Percentiles rank a stretch among this genome's conserved stretches.
Evolutionary conservation across 2,113 vertebrate genomes (phyloP).

Genomic region (Elgaria multicarinata): DNA sequence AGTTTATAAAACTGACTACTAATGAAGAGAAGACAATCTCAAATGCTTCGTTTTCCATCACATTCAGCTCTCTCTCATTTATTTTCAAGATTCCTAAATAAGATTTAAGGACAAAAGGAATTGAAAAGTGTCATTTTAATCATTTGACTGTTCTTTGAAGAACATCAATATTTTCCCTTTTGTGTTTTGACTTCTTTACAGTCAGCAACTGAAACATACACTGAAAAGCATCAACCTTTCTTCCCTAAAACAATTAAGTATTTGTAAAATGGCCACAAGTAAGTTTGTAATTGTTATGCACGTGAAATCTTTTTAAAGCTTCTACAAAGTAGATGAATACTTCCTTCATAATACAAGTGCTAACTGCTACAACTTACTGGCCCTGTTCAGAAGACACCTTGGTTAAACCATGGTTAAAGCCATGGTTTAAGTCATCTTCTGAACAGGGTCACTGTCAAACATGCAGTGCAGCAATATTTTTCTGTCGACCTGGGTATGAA

Average conservation of each 20-base stretch:
- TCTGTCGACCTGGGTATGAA: conserved; percentile 59
- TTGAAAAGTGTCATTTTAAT: not conserved
- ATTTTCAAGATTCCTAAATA: not conserved
- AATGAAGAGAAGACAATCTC: not conserved
- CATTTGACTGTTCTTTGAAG: not conserved
- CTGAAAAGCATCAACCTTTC: not conserved
- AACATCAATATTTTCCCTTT: not conserved
- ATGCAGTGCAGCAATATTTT: conserved; percentile 44
- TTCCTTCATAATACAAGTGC: conserved; percentile 61
- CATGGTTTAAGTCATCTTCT: too few species aligned
- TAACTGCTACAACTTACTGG: conserved; percentile 51
- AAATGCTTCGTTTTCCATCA: not conserved
- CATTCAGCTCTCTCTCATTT: not conserved
- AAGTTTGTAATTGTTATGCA: conserved; percentile 36
- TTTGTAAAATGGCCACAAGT: not conserved
- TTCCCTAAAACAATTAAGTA: not conserved
- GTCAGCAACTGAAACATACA: not conserved
- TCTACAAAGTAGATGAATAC: conserved; percentile 42
- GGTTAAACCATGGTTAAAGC: too few species aligned
- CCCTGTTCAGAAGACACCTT: too few species aligned
- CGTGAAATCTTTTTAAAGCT: conserved; percentile 1
- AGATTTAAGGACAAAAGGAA: not conserved
- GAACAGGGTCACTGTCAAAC: too few species aligned
- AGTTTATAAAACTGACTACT: not conserved
- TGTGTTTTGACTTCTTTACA: not conserved